These are phyloP conservation scores for Pogonocichla stellata DNA, from an alignment of 2,113 vertebrate species.

Conservation along the genomic window DNA sequence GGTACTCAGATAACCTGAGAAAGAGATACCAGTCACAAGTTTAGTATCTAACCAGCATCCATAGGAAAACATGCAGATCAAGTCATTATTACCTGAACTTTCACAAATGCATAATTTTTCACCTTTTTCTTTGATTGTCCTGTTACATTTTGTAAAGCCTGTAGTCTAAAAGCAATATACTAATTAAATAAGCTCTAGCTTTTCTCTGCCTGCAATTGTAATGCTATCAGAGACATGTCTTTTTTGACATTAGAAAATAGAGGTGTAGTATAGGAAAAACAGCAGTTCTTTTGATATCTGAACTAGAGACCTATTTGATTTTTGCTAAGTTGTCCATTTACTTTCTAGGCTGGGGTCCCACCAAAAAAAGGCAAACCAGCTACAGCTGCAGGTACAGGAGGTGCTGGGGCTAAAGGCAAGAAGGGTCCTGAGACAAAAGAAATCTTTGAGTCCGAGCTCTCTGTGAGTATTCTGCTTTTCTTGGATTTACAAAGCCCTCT, in stretches of 20 bases:
- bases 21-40: background rate
- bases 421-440: conserved; percentile 87
- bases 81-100: background rate
- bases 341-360: conserved; percentile 79
- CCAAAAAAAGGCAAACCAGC: conserved; percentile 86
- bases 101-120: background rate
- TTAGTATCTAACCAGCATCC: background rate
- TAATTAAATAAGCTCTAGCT: background rate
- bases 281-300: background rate
- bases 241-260: background rate
- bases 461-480: conserved; percentile 76
- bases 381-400: conserved; percentile 53
- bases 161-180: background rate
- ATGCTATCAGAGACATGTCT: rapidly evolving
- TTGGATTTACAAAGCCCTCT: background rate
- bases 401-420: conserved; percentile 82
- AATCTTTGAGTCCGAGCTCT: conserved; percentile 84
- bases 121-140: background rate
- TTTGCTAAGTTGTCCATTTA: background rate
- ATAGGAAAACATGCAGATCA: background rate
- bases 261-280: background rate
- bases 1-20: background rate
- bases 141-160: background rate
- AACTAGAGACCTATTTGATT: background rate
- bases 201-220: background rate